These are phyloP conservation scores for Thinocorus orbignyianus DNA, from an alignment of 2,113 vertebrate genomes.

Conservation along the genomic window DNA sequence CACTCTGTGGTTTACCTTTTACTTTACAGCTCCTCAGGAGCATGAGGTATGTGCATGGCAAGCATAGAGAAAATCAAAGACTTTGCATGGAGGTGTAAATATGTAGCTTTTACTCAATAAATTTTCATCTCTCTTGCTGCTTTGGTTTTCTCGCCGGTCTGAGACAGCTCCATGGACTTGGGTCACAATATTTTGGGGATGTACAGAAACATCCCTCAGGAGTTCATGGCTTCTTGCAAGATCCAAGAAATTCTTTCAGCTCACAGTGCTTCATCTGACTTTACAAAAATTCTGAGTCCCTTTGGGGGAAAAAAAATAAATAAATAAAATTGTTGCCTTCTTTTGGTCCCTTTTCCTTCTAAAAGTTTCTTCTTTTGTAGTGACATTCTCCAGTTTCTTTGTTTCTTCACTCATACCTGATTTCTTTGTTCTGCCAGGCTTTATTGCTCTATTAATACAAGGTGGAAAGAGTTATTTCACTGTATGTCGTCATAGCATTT, in stretches of 20 bases:
- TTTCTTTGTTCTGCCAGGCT: not conserved
- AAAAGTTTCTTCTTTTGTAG: not conserved
- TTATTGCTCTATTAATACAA: not conserved
- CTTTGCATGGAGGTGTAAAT: not conserved
- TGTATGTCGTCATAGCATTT: not conserved
- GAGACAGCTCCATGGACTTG: not conserved
- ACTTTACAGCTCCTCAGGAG: not conserved
- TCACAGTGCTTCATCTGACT: not conserved
- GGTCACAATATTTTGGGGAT: not conserved
- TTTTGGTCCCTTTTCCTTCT: not conserved
- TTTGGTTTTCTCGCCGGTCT: not conserved
- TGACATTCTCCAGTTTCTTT: not conserved
- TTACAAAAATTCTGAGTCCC: not conserved
- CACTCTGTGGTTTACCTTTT: not conserved
- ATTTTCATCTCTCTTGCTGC: not conserved
- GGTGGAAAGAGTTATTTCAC: not conserved
- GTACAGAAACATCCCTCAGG: not conserved
- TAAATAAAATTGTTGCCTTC: not conserved
- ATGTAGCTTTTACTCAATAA: not conserved
- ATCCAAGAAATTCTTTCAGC: not conserved
- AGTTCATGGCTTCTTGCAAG: not conserved
- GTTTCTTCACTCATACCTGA: not conserved
- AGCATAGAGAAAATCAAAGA: not conserved
- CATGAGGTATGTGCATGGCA: not conserved
- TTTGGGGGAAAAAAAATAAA: not conserved